Conservation (phyloP, 30 jellyfish, hydroid and myxozoan species). For the Aurelia aurita complex sp. Pacific region DNA sequence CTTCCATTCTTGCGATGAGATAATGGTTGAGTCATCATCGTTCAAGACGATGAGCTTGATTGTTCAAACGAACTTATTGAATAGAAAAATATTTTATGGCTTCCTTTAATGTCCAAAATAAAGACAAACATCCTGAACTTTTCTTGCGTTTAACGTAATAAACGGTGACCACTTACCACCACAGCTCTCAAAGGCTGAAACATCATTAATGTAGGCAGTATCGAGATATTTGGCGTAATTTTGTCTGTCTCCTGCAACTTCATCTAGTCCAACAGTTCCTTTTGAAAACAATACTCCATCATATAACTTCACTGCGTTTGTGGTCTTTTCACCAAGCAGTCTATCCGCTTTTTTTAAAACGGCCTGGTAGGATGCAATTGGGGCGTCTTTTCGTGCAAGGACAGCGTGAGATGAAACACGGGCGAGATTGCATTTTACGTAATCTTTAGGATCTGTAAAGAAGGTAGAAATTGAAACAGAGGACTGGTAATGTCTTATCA, state of each 20-base stretch:
- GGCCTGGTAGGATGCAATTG: constrained; percentile 11
- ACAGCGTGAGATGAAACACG: constrained; percentile 62
- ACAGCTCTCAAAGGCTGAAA: constrained; percentile 25
- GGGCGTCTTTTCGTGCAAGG: constrained; percentile 33
- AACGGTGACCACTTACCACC: constrained; percentile 11
- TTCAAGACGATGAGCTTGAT: too few relatives aligned
- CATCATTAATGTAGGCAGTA: constrained; percentile 15
- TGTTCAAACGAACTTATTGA: too few relatives aligned
- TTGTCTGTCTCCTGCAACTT: constrained; percentile 17
- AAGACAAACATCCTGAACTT: too few relatives aligned
- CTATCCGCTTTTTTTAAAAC: constrained; percentile 15
- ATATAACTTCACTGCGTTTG: constrained; percentile 1
- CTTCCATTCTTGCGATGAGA: too few relatives aligned
- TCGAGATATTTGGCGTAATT: constrained; percentile 45
- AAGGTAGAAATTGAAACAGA: background rate
- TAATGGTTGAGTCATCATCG: too few relatives aligned
- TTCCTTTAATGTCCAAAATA: too few relatives aligned
- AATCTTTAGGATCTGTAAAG: constrained; percentile 44
- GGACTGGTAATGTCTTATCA: background rate
- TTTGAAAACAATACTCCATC: constrained; percentile 43
- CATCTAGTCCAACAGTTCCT: constrained; percentile 11
- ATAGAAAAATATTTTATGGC: too few relatives aligned
- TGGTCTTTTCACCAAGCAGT: constrained; percentile 5
- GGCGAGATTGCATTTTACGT: constrained; percentile 36
- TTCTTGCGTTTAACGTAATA: too few relatives aligned